Percentiles rank a stretch among this genome's conserved stretches.
Evolutionary conservation across 2,113 vertebrate genomes (phyloP).

Genomic region (Hipposideros armiger): DNA sequence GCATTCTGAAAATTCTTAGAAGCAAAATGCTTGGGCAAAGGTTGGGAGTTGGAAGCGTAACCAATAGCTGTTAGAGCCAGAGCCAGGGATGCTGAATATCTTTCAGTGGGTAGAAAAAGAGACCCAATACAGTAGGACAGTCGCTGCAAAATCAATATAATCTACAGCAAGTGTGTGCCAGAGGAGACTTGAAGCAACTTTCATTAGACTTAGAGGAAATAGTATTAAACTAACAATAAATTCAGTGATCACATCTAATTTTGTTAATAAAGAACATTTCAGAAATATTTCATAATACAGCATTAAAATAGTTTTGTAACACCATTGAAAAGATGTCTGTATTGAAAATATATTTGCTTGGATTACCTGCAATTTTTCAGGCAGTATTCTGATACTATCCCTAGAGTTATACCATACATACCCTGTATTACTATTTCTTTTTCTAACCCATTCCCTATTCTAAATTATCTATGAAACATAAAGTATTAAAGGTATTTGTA

Average conservation of each 20-base stretch:
- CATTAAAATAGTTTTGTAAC: neutral
- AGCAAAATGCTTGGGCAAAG: neutral
- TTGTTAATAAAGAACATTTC: neutral
- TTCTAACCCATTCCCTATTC: neutral
- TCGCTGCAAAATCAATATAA: neutral
- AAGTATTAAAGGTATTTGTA: neutral
- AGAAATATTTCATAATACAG: neutral
- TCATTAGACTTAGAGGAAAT: neutral
- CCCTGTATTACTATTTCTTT: neutral
- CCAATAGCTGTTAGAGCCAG: neutral
- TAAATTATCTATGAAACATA: neutral
- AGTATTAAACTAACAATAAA: neutral
- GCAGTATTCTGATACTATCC: neutral
- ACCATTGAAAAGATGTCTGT: neutral
- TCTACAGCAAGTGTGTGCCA: neutral
- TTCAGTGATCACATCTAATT: neutral
- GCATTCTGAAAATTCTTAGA: neutral
- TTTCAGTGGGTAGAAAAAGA: neutral
- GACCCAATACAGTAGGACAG: neutral
- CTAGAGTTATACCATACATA: neutral
- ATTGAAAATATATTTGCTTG: neutral
- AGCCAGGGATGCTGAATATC: neutral
- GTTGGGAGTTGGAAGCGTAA: neutral
- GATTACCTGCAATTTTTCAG: neutral
- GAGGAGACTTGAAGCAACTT: neutral